These are phyloP conservation scores for Gastrophysa polygoni DNA, from an alignment of 2,888 invertebrate species.

Conservation along the genomic window DNA sequence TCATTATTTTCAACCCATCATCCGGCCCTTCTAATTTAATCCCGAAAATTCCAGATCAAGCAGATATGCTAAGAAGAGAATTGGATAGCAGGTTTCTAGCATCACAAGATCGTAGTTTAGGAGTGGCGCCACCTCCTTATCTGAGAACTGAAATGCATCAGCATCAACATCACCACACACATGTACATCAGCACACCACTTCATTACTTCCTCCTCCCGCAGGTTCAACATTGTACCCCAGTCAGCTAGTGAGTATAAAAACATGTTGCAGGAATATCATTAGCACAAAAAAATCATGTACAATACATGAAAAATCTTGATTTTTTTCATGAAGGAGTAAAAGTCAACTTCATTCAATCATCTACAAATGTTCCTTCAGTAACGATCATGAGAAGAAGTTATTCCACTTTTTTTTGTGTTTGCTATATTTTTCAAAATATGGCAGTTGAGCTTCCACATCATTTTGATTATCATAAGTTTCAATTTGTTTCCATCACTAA, in stretches of 20 bases:
- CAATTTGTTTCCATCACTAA: too few species aligned
- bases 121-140: slow-evolving; percentile 61
- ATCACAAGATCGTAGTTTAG: slow-evolving; percentile 73
- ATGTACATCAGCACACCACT: slow-evolving; percentile 86
- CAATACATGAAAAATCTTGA: too few species aligned
- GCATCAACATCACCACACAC: slow-evolving; percentile 92
- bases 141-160: slow-evolving; percentile 89
- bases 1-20: too few species aligned
- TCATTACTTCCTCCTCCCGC: slow-evolving; percentile 67
- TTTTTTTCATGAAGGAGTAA: too few species aligned
- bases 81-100: slow-evolving; percentile 90
- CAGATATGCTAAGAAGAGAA: slow-evolving; percentile 86
- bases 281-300: not conserved
- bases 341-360: too few species aligned
- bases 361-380: too few species aligned
- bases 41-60: slow-evolving; percentile 70
- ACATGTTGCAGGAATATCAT: not conserved
- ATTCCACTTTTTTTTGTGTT: too few species aligned
- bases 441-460: too few species aligned
- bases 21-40: too few species aligned
- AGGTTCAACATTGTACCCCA: slow-evolving; percentile 65
- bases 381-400: too few species aligned
- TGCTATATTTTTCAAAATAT: too few species aligned
- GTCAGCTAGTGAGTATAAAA: slow-evolving; percentile 67
- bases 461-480: too few species aligned